These are phyloP conservation scores for Spatulosminthurus flaviceps DNA, from an alignment of 2,888 invertebrate genomes.

Conservation along the genomic window DNA sequence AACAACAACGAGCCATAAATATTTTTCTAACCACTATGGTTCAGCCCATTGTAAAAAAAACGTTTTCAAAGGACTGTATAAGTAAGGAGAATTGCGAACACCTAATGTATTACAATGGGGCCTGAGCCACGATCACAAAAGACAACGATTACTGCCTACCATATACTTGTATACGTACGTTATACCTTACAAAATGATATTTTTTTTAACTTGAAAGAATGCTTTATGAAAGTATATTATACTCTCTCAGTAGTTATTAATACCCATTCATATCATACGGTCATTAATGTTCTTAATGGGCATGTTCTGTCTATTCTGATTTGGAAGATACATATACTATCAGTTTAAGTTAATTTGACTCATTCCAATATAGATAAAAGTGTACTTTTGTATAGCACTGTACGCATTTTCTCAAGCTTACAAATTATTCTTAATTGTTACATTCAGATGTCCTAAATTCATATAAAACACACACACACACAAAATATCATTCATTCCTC, in stretches of 20 bases:
- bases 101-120: too few species aligned
- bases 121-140: too few species aligned
- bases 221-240: not conserved
- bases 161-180: too few species aligned
- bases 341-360: not conserved
- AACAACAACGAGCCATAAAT: too few species aligned
- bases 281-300: constrained; percentile 5
- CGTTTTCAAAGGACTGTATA: too few species aligned
- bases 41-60: too few species aligned
- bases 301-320: not conserved
- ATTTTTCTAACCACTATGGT: too few species aligned
- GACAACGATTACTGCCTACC: not conserved
- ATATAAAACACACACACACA: not conserved
- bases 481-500: not conserved
- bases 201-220: constrained; percentile 1
- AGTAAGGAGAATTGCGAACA: too few species aligned
- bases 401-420: not conserved
- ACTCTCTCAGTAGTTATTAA: not conserved
- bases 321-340: not conserved
- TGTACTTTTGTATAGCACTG: too few species aligned
- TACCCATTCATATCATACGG: constrained; percentile 15
- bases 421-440: not conserved
- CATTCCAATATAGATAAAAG: too few species aligned
- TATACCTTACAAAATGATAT: not conserved
- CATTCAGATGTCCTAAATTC: not conserved